Evolutionary conservation across 2,888 invertebrate species (phyloP).

Genomic region (Nephrocerus scutellatus): DNA sequence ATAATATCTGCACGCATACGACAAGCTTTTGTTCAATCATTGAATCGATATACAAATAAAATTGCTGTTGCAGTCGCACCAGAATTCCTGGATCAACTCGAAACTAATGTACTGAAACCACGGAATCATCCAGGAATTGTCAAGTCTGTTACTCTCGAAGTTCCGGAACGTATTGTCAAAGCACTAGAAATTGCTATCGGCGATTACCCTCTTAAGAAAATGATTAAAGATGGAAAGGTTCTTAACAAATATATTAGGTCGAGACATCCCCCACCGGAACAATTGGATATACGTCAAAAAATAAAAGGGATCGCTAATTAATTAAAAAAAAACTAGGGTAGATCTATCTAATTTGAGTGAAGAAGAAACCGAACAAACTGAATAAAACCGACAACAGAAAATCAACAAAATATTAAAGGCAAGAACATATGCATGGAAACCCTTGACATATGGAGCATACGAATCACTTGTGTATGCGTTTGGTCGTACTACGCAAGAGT

Average conservation of each 20-base stretch:
- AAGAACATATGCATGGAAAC: slow-evolving; percentile 66
- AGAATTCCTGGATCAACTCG: slow-evolving; percentile 30
- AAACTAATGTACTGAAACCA: slow-evolving; percentile 50
- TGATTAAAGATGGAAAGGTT: slow-evolving; percentile 51
- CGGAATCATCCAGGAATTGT: slow-evolving; percentile 67
- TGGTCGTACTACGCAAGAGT: slow-evolving; percentile 66
- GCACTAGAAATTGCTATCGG: slow-evolving; percentile 53
- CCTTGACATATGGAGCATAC: slow-evolving; percentile 60
- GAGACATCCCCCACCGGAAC: slow-evolving; percentile 61
- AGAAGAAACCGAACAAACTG: slow-evolving; percentile 43
- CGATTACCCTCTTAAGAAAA: slow-evolving; percentile 54
- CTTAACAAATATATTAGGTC: slow-evolving; percentile 57
- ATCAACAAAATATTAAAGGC: slow-evolving; percentile 54
- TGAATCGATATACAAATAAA: slow-evolving; percentile 33
- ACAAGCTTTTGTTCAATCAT: too few relatives aligned
- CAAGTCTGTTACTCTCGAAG: slow-evolving; percentile 48
- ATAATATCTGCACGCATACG: too few relatives aligned
- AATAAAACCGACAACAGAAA: slow-evolving; percentile 51
- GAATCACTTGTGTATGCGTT: slow-evolving; percentile 65
- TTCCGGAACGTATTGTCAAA: slow-evolving; percentile 57
- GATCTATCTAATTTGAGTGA: slow-evolving; percentile 33
- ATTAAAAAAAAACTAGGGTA: slow-evolving; percentile 30
- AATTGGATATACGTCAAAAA: slow-evolving; percentile 32
- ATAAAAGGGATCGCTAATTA: slow-evolving; percentile 32
- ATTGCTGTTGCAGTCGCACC: slow-evolving; percentile 36